These are phyloP conservation scores for Tragelaphus imberbis DNA, from an alignment of 2,113 vertebrate genomes.

Conservation along the genomic window DNA sequence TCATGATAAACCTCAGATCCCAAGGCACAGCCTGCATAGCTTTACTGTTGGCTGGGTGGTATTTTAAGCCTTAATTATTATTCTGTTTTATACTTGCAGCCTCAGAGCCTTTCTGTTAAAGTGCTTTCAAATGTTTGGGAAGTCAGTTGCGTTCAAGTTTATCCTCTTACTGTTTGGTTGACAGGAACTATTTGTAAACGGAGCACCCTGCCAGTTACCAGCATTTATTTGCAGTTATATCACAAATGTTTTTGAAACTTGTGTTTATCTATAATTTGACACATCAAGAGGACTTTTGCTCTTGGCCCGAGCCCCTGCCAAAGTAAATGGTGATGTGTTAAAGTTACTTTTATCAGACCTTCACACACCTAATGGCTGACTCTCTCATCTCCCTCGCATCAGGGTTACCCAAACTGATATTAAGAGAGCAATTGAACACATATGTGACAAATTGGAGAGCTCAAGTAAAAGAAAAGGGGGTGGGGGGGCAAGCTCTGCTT, in stretches of 20 bases:
- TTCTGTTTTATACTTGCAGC: constrained; percentile 46
- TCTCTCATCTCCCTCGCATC: constrained; percentile 50
- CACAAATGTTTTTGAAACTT: constrained; percentile 71
- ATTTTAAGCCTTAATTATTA: constrained; percentile 66
- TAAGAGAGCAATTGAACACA: constrained; percentile 66
- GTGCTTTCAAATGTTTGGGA: constrained; percentile 77
- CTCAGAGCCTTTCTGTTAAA: constrained; percentile 55
- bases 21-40: constrained; percentile 3
- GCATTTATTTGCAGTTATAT: constrained; percentile 77
- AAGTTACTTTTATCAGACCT: constrained; percentile 79
- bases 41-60: constrained; percentile 66
- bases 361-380: constrained; percentile 67
- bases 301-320: constrained; percentile 73
- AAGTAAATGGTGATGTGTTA: constrained; percentile 77
- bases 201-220: constrained; percentile 64
- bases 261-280: constrained; percentile 81
- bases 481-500: constrained; percentile 36
- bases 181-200: constrained; percentile 80
- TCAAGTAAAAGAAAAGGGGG: constrained; percentile 23
- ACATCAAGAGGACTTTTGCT: constrained; percentile 78
- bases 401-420: constrained; percentile 63
- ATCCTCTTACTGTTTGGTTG: constrained; percentile 75
- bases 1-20: constrained; percentile 19
- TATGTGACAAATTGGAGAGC: constrained; percentile 60
- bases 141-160: constrained; percentile 75